Base-by-base conservation (phyloP, 2,888 invertebrate genomes). In the Scaeva pyrastri region DNA sequence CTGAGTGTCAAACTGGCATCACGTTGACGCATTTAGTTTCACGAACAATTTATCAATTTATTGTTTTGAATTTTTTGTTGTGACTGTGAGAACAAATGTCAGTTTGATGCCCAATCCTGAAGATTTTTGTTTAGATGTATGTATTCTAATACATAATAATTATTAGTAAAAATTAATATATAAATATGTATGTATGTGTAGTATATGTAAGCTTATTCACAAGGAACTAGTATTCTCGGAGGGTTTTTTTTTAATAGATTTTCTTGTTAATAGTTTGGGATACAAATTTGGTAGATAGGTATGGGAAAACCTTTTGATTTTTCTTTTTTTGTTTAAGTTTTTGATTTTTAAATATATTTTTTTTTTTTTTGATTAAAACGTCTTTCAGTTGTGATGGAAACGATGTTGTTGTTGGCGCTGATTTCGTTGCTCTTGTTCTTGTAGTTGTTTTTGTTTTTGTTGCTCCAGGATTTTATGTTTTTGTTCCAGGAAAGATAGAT, bases 401-500 rank as follows among this genome's bases (percentile, higher is more conserved):
- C 92, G 91, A 92, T 91, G 90, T 89, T 91, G 90, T 88, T 90
- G 90, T 89, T 90, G 90, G 84, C 90, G 91, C 82, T 90, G 91
- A 89, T 90, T 90, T 82, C 90, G 91, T 90, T 91, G 90, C 88
- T 91, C 90, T 88, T 92, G 91, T 89, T 91, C 90, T 90, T 91
- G 90, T 89, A 89, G 91, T 88, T 91, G 90, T 90, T 91, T 91
- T 90, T 91, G 91, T 93, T 93, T 93, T 93, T 94, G 94, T 92
- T 94, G 94, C 92, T 94, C 94, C 93, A 94, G 93, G 90, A 94
- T 94, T 93, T 94, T 93, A 92, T 93, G 93, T 94, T 94, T 95
- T 93, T 95, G 94, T 95, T 95, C 95, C 93, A 96, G 94, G 95
- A 96, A 96, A 94, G 96, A 96, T 92, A 96, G 95, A 94, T 96